phyloP scores from a whole-genome alignment of 2,797 vertebrate genomes.

The Pipistrellus pipistrellus region DNA sequence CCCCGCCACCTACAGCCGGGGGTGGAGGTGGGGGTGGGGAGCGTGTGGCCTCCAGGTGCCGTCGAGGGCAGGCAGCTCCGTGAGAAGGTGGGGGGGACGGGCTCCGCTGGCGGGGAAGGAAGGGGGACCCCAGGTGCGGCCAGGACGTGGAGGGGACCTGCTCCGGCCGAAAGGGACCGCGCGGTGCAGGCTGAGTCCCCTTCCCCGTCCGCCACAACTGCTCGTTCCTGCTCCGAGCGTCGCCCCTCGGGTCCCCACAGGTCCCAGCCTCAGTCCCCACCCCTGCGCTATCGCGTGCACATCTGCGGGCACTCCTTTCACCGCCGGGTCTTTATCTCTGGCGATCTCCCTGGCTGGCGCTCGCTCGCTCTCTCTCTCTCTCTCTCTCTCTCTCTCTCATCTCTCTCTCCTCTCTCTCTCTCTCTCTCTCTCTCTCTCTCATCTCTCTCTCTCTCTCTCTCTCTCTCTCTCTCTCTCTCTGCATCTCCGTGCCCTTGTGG shows the following conservation, averaged over 20 bases:
- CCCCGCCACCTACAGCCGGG: conserved; percentile 61
- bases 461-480: not conserved
- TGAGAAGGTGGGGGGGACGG: not conserved
- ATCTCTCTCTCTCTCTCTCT: not conserved
- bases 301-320: not conserved
- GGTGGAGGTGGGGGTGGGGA: not conserved
- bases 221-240: not conserved
- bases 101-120: not conserved
- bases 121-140: conserved; percentile 29
- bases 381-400: not conserved
- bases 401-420: not conserved
- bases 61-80: not conserved
- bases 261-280: conserved; percentile 10
- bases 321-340: not conserved
- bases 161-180: not conserved
- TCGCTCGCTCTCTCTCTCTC: not conserved
- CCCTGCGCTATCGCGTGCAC: not conserved
- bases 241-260: not conserved
- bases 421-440: not conserved
- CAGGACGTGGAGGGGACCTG: not conserved
- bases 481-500: not conserved
- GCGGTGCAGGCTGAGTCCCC: not conserved
- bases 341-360: not conserved
- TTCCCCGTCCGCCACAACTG: not conserved
- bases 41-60: conserved; percentile 52